A percentile compares a stretch with the other conserved stretches of the same genome.
Conservation (phyloP, 2,797 vertebrate species). For the Hozukius guyotensis region DNA sequence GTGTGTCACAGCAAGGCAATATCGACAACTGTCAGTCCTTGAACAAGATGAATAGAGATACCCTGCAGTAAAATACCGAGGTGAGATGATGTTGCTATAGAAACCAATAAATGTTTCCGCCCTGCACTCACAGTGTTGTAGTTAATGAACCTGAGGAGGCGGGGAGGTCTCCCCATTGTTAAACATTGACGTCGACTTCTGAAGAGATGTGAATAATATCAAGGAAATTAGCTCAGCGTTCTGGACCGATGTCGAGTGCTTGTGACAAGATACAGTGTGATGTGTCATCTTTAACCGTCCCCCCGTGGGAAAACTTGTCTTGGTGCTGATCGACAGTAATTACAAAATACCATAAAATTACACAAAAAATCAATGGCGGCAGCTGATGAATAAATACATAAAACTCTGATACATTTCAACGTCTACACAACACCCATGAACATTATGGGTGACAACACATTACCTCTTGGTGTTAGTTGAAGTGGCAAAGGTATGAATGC, state of each 20-base stretch:
- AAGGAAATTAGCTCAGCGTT: slow-evolving; percentile 23
- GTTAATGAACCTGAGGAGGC: slow-evolving; percentile 46
- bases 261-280: neutral
- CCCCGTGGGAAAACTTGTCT: neutral
- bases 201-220: slow-evolving; percentile 27
- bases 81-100: slow-evolving; percentile 58
- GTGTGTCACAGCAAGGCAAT: slow-evolving; percentile 2
- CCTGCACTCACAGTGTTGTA: neutral
- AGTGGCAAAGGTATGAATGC: too few species aligned
- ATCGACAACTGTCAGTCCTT: slow-evolving; percentile 43
- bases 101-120: slow-evolving; percentile 47
- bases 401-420: neutral
- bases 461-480: too few species aligned
- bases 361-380: neutral
- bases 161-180: slow-evolving; percentile 11
- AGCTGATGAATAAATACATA: neutral
- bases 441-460: neutral
- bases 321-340: neutral
- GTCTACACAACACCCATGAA: neutral
- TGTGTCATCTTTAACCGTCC: slow-evolving; percentile 8
- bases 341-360: neutral
- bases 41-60: slow-evolving; percentile 46
- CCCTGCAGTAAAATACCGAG: slow-evolving; percentile 40
- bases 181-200: neutral
- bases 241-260: neutral